Evolutionary conservation across 2,888 invertebrate species (phyloP).

Genomic region (Eueremaeus valkanovi): DNA sequence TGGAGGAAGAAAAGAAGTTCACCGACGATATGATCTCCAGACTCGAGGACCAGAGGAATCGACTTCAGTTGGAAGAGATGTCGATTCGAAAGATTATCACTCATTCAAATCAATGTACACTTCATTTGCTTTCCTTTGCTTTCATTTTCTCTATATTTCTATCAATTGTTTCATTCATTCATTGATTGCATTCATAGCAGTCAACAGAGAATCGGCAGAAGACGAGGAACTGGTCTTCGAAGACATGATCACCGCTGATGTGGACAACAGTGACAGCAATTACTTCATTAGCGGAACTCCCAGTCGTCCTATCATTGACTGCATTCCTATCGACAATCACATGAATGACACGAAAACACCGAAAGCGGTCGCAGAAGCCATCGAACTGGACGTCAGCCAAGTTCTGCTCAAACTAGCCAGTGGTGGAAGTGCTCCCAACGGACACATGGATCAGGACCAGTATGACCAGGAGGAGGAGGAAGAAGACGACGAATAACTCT

Average conservation of each 20-base stretch:
- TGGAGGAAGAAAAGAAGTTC: neutral
- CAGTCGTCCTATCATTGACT: slow-evolving; percentile 1
- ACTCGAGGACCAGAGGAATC: slow-evolving; percentile 20
- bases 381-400: slow-evolving; percentile 11
- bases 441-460: no score
- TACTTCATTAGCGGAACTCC: slow-evolving; percentile 18
- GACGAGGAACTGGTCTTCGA: neutral
- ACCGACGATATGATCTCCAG: slow-evolving; percentile 1
- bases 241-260: neutral
- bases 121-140: neutral
- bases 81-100: neutral
- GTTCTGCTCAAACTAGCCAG: neutral
- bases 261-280: neutral
- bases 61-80: slow-evolving; percentile 9
- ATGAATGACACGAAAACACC: neutral
- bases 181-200: neutral
- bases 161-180: neutral
- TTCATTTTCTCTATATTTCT: no score
- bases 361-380: slow-evolving; percentile 14
- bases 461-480: neutral
- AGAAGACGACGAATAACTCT: neutral
- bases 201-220: neutral
- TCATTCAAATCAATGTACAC: neutral
- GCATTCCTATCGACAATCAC: neutral
- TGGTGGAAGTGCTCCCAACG: no score